Conservation (phyloP, 2,113 vertebrate species). For the Lagopus leucura region DNA sequence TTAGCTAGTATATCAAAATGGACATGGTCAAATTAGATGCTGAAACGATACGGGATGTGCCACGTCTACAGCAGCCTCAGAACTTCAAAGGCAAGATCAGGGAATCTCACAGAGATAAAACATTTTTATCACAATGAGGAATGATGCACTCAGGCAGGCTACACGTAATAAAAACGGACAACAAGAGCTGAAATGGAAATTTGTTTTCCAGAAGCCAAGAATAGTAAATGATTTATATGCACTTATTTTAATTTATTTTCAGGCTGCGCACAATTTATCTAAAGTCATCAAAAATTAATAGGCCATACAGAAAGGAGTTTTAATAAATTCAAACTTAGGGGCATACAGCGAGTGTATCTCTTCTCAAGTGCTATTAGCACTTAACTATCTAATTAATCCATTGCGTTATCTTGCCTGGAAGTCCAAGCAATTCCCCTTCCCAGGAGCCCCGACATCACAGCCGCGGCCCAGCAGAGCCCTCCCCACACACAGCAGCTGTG, state of each 20-base stretch:
- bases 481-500: accelerated
- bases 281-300: constrained; percentile 74
- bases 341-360: not conserved
- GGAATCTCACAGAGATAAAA: constrained; percentile 30
- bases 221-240: constrained; percentile 63
- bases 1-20: not conserved
- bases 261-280: constrained; percentile 58
- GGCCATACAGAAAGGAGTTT: constrained; percentile 47
- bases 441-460: not conserved
- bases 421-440: not conserved
- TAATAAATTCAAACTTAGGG: constrained; percentile 58
- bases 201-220: constrained; percentile 59
- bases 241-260: constrained; percentile 70
- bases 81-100: not conserved
- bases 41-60: not conserved
- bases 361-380: constrained; percentile 25
- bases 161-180: constrained; percentile 43
- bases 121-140: not conserved
- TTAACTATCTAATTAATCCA: constrained; percentile 51
- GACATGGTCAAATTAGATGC: not conserved
- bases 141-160: not conserved
- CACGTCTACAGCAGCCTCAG: not conserved
- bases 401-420: not conserved
- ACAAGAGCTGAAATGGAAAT: constrained; percentile 49
- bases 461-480: not conserved